Conservation (phyloP, 2,113 vertebrate species). For the Xyrauchen texanus region DNA sequence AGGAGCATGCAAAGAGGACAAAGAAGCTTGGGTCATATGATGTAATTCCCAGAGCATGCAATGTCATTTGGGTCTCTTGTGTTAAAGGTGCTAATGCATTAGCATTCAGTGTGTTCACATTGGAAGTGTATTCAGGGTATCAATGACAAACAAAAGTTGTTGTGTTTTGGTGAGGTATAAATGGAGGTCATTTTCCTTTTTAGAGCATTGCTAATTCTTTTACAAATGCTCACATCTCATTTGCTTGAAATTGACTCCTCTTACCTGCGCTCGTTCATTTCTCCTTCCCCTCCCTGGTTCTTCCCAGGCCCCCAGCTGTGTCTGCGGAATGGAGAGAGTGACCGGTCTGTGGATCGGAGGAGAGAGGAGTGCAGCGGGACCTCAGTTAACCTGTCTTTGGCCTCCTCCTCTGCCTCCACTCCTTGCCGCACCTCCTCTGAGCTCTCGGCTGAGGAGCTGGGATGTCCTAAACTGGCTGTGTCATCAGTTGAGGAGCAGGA, state of each 20-base stretch:
- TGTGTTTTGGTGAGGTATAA: too few relatives aligned
- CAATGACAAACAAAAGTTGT: too few relatives aligned
- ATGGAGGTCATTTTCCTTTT: too few relatives aligned
- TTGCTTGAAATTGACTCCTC: conserved; percentile 17
- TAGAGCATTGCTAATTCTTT: too few relatives aligned
- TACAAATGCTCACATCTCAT: too few relatives aligned
- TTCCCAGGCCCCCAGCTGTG: conserved; percentile 97
- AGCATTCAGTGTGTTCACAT: neutral
- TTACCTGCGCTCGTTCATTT: conserved; percentile 94
- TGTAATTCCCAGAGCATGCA: neutral
- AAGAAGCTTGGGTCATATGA: neutral
- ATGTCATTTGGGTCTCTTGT: neutral
- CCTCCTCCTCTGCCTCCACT: conserved; percentile 85
- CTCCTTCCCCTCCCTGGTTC: conserved; percentile 80
- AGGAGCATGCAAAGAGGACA: conserved; percentile 11
- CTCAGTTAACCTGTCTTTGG: conserved; percentile 87
- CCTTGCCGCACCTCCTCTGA: conserved; percentile 56
- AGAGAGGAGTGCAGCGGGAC: conserved; percentile 74
- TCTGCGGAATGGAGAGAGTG: conserved; percentile 88
- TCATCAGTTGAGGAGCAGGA: conserved; percentile 91
- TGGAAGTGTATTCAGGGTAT: neutral
- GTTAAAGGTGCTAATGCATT: neutral
- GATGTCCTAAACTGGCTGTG: conserved; percentile 81
- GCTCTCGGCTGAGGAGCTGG: conserved; percentile 82
- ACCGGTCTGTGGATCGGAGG: conserved; percentile 77